Conservation (phyloP, 2,888 invertebrate species). For the Euspilapteryx auroguttella region DNA sequence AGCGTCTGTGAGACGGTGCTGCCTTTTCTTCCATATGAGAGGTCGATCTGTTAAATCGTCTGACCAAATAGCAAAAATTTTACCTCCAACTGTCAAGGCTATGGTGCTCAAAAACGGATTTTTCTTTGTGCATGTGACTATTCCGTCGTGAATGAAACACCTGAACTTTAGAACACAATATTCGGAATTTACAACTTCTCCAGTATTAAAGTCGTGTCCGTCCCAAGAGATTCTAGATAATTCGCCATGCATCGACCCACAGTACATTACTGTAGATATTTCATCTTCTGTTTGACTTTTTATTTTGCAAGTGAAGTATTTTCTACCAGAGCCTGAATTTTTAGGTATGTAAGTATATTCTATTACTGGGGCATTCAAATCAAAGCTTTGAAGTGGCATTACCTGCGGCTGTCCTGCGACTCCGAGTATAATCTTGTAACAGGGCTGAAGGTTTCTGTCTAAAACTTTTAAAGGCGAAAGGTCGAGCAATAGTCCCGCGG, state of each 20-base stretch:
- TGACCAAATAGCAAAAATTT: conserved; percentile 74
- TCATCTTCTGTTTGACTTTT: conserved; percentile 23
- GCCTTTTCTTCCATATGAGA: conserved; percentile 67
- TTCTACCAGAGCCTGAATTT: conserved; percentile 29
- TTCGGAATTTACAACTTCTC: conserved; percentile 64
- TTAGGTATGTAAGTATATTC: conserved; percentile 27
- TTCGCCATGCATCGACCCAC: conserved; percentile 45
- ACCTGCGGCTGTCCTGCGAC: conserved; percentile 37
- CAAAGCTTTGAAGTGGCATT: conserved; percentile 41
- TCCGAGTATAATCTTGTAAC: conserved; percentile 56
- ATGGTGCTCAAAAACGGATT: conserved; percentile 66
- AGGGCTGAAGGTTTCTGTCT: conserved; percentile 65
- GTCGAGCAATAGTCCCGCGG: conserved; percentile 60
- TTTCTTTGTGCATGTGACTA: conserved; percentile 59
- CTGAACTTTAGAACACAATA: conserved; percentile 38
- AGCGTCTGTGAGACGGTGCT: conserved; percentile 62
- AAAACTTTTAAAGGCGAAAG: conserved; percentile 63
- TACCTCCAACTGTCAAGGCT: conserved; percentile 73
- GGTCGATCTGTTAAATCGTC: conserved; percentile 65
- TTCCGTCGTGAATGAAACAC: conserved; percentile 70
- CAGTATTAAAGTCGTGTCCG: conserved; percentile 68
- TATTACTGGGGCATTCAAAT: conserved; percentile 25
- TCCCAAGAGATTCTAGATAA: conserved; percentile 62
- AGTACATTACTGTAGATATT: conserved; percentile 25
- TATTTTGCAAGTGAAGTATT: conserved; percentile 35